Conservation (phyloP, 1,140 invertebrate species). For the Diachasma alloeum region DNA sequence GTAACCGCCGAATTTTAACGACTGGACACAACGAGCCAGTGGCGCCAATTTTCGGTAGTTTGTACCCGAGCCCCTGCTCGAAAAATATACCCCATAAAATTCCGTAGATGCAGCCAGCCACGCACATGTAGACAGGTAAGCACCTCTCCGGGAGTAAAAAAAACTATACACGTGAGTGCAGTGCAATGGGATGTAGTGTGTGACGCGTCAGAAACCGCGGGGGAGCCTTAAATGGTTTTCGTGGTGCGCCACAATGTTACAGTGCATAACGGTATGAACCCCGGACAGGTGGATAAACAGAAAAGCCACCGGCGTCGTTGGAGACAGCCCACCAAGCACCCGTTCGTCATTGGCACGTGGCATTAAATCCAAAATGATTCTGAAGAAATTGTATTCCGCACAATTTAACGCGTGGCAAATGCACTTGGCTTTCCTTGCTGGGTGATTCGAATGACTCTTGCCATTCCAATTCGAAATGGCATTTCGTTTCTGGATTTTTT, state of each 20-base stretch:
- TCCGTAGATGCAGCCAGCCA: background rate
- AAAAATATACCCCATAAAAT: background rate
- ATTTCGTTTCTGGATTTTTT: too few relatives aligned
- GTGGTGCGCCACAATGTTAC: constrained; percentile 14
- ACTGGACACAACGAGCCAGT: background rate
- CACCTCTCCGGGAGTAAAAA: background rate
- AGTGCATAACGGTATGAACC: constrained; percentile 25
- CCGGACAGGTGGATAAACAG: constrained; percentile 27
- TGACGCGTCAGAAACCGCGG: constrained; percentile 9
- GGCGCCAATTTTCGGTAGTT: constrained; percentile 3
- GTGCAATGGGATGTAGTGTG: background rate
- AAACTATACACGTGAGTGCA: background rate
- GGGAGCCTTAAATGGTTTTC: constrained; percentile 32
- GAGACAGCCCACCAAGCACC: background rate
- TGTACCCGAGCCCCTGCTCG: background rate
- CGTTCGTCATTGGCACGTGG: constrained; percentile 13
- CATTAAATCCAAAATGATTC: background rate
- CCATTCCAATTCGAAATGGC: too few relatives aligned
- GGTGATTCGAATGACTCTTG: background rate
- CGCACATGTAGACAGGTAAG: background rate
- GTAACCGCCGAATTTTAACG: background rate
- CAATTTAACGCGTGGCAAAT: background rate
- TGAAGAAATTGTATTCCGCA: background rate
- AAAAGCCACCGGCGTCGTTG: constrained; percentile 13
- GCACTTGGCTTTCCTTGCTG: background rate